Percentiles rank a stretch among this genome's conserved stretches.
Conservation (phyloP, 2,113 vertebrate genomes). For the Phoxinus phoxinus region DNA sequence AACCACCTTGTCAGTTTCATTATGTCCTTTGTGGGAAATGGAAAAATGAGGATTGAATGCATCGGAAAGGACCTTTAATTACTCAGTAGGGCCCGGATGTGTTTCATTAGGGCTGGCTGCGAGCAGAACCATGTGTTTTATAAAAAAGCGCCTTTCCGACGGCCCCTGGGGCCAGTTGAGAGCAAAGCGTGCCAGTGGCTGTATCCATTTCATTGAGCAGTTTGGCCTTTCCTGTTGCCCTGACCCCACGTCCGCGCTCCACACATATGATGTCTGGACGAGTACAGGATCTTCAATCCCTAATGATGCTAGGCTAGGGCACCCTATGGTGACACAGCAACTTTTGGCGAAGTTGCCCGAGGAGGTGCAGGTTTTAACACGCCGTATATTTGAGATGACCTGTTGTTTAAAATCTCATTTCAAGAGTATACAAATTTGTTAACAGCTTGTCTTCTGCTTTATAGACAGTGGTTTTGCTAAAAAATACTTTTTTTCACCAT, state of each 20-base stretch:
- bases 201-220: constrained; percentile 71
- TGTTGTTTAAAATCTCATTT: constrained; percentile 54
- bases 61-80: constrained; percentile 60
- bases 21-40: constrained; percentile 9
- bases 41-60: constrained; percentile 2
- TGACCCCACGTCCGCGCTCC: constrained; percentile 67
- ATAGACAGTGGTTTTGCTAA: constrained; percentile 40
- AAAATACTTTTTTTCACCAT: neutral
- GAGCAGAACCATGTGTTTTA: constrained; percentile 77
- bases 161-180: constrained; percentile 56
- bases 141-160: constrained; percentile 64
- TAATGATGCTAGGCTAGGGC: neutral
- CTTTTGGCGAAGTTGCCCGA: neutral
- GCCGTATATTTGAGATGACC: constrained; percentile 37
- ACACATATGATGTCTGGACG: constrained; percentile 64
- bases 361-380: constrained; percentile 33
- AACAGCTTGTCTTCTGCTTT: constrained; percentile 54
- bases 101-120: constrained; percentile 77
- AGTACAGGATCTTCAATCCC: constrained; percentile 39
- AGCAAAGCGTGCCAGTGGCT: constrained; percentile 61
- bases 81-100: constrained; percentile 68
- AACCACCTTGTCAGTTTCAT: neutral
- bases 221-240: constrained; percentile 79
- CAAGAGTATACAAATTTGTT: constrained; percentile 53
- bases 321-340: constrained; percentile 23